Conservation (phyloP, 2,888 invertebrate genomes). For the Pheosia tremula region DNA sequence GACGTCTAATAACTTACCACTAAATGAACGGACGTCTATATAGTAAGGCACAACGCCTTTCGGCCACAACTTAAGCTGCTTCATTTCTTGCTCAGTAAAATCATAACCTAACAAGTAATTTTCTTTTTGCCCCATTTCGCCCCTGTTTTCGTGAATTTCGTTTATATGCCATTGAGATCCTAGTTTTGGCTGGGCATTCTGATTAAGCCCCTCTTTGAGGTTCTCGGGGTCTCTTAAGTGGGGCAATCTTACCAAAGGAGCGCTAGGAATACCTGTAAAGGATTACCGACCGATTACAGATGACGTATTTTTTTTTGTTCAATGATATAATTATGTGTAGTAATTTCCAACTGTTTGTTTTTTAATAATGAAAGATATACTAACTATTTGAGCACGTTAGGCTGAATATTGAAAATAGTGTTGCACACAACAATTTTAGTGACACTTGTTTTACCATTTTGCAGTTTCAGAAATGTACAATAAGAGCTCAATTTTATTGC, state of each 20-base stretch:
- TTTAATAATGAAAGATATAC: neutral
- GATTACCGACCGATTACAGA: no score
- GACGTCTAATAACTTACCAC: slow-evolving; percentile 49
- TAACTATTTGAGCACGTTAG: neutral
- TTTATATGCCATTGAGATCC: no score
- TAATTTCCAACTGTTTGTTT: no score
- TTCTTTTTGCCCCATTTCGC: neutral
- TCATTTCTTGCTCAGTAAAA: slow-evolving; percentile 50
- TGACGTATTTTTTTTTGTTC: no score
- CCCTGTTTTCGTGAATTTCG: no score
- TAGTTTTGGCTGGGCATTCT: no score
- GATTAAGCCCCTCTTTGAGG: no score
- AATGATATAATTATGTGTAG: no score
- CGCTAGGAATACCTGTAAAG: no score
- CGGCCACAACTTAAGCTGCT: slow-evolving; percentile 66
- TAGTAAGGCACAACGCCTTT: slow-evolving; percentile 64
- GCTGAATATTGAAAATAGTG: neutral
- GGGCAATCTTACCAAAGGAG: no score
- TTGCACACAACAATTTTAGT: neutral
- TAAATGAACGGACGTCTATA: slow-evolving; percentile 64
- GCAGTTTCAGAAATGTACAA: neutral
- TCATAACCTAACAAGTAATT: slow-evolving; percentile 51
- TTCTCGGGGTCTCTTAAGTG: no score
- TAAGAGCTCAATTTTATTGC: neutral
- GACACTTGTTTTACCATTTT: neutral